Conservation (phyloP, 2,888 invertebrate genomes). For the Drosophila formosana region DNA sequence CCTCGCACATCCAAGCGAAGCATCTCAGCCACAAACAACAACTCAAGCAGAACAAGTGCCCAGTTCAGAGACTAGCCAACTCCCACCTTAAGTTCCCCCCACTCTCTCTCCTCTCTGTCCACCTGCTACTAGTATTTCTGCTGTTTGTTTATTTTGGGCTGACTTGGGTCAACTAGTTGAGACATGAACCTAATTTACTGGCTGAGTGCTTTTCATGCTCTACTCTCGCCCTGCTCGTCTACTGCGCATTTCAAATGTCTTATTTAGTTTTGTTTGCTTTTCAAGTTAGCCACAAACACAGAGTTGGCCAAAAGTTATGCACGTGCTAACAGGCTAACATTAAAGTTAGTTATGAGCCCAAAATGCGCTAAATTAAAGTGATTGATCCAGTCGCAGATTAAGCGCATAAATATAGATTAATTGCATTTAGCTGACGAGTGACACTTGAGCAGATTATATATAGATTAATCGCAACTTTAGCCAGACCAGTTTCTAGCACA, state of each 20-base stretch:
- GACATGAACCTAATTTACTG: constrained; percentile 81
- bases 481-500: background rate
- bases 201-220: constrained; percentile 76
- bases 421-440: background rate
- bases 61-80: constrained; percentile 46
- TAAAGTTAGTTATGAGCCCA: constrained; percentile 33
- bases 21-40: constrained; percentile 39
- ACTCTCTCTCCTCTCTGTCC: background rate
- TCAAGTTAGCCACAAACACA: constrained; percentile 40
- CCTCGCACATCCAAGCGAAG: constrained; percentile 41
- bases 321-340: constrained; percentile 49
- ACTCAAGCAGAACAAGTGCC: constrained; percentile 77
- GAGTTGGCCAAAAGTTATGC: constrained; percentile 41
- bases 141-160: constrained; percentile 72
- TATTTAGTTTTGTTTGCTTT: constrained; percentile 67
- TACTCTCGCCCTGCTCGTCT: constrained; percentile 15
- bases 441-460: background rate
- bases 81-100: constrained; percentile 19
- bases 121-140: constrained; percentile 22
- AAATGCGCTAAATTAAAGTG: constrained; percentile 11
- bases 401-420: constrained; percentile 3
- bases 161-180: constrained; percentile 78
- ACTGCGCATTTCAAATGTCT: constrained; percentile 63
- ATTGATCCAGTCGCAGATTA: constrained; percentile 5
- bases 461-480: background rate